Base-by-base conservation (phyloP, 1,140 invertebrate species). In the Drosophila lowei region DNA sequence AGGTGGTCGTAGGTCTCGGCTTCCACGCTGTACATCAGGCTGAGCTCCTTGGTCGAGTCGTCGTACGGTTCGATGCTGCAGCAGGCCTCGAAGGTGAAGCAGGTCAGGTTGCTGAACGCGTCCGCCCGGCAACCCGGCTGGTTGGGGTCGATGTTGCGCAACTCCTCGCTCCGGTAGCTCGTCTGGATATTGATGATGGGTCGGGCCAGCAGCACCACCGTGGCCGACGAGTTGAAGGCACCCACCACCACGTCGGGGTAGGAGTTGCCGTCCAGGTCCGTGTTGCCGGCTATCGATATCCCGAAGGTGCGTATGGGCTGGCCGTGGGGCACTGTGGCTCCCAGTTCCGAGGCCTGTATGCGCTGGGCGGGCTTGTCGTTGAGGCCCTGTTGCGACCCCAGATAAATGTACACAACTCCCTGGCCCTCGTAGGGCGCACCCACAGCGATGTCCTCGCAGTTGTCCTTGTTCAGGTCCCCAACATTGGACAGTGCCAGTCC, bases 171-270 rank as follows among this genome's bases (percentile, higher is more conserved):
- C 38, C 81, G 90, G 11, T 94, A 92, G 25, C 94, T 93, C 7
- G 95, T 96, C 74, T 94, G 94, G 38, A 98, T 97, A 70, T 95
- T 95, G 73, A 98, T 97, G 42, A 98, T 97, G 48, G 97, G 97
- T 66, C 97, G 93, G 0, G 97, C 94, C 25, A 97, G 93, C 13
- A 98, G 92, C 8, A 95, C 93, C 1, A 96, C 67, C 18, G 75
- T 86, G 0, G 89, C 79, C 4, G 91, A 86, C 3, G 78, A 81
- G 28, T 79, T 86, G 30, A 97, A 98, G 23, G 97, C 97, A 55
- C 98, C 98, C 25, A 97, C 93, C 16, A 98, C 92, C 64, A 99
- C 92, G 93, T 99, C 98, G 0, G 97, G 96, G 92, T 99, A 99
- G 11, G 95, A 96, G 92, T 99, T 99, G 16, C 93, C 92, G 92